Evolutionary conservation across 23 tunicate species (phyloP).

Genomic region (Aplidium turbinatum): DNA sequence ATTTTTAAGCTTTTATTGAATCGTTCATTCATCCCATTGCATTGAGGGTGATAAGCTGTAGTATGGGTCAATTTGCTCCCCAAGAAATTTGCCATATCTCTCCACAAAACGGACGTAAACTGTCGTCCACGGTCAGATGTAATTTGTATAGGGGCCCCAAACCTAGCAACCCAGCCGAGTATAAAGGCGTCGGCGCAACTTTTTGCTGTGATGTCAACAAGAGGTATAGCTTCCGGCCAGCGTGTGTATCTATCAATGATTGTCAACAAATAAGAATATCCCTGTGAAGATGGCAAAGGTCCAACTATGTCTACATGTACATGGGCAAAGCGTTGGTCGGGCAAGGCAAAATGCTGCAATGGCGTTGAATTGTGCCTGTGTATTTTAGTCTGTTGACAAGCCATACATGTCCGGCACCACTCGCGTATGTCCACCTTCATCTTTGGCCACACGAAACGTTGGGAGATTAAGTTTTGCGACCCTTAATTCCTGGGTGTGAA

Average conservation of each 20-base stretch:
- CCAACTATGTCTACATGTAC: conserved; percentile 44
- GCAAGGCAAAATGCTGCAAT: not conserved
- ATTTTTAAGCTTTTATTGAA: conserved; percentile 3
- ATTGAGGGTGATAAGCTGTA: conserved; percentile 29
- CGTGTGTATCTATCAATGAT: conserved; percentile 20
- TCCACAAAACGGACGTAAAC: conserved; percentile 37
- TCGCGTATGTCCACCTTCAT: not conserved
- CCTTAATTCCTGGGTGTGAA: conserved; percentile 34
- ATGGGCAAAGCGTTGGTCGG: conserved; percentile 16
- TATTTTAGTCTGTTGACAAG: conserved; percentile 42
- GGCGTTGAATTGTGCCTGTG: conserved; percentile 1
- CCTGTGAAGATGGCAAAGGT: conserved; percentile 33
- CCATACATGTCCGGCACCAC: conserved; percentile 11
- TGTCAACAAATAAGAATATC: conserved; percentile 16
- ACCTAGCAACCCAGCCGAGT: conserved; percentile 30
- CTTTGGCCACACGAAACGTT: conserved; percentile 30
- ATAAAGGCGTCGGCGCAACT: conserved; percentile 34
- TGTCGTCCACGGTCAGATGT: conserved; percentile 38
- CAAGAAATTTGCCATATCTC: conserved; percentile 10
- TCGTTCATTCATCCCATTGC: conserved; percentile 25
- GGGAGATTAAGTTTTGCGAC: conserved; percentile 7
- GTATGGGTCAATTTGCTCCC: conserved; percentile 13
- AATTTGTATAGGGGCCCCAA: conserved; percentile 17
- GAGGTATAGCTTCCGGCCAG: conserved; percentile 27
- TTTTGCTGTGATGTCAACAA: conserved; percentile 42